These are phyloP conservation scores for Papilio helenus DNA, from an alignment of 1,140 invertebrate species.

Conservation along the genomic window DNA sequence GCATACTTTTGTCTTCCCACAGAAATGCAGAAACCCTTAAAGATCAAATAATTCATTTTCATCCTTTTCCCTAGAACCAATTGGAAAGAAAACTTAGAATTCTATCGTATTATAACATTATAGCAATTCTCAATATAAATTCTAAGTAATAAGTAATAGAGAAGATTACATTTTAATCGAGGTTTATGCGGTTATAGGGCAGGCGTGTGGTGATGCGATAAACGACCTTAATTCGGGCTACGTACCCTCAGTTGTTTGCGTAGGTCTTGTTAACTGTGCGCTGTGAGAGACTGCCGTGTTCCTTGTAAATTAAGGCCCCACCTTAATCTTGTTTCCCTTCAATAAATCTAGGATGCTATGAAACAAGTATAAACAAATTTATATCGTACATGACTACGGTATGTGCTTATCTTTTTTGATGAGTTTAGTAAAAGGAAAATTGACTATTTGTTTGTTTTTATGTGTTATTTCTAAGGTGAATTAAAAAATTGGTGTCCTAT, in stretches of 20 bases:
- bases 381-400: neutral
- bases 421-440: no score
- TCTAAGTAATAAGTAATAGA: conserved; percentile 3
- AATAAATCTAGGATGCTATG: neutral
- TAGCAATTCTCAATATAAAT: neutral
- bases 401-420: neutral
- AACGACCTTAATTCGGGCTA: conserved; percentile 28
- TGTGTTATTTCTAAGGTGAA: no score
- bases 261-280: conserved; percentile 30
- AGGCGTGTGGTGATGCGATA: conserved; percentile 16
- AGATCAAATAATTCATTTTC: no score
- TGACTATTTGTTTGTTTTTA: no score
- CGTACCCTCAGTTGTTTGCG: conserved; percentile 19
- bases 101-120: neutral
- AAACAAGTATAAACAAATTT: neutral
- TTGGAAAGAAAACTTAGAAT: neutral
- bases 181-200: neutral
- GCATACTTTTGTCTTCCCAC: no score
- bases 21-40: no score
- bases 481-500: no score
- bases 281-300: conserved; percentile 14
- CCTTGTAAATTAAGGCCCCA: conserved; percentile 23
- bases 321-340: conserved; percentile 23
- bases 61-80: no score
- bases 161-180: neutral